A percentile compares a stretch with the other conserved stretches of the same genome.
These are phyloP conservation scores for Coregonus sp. DNA, from an alignment of 2,797 vertebrate species.

Conservation along the genomic window DNA sequence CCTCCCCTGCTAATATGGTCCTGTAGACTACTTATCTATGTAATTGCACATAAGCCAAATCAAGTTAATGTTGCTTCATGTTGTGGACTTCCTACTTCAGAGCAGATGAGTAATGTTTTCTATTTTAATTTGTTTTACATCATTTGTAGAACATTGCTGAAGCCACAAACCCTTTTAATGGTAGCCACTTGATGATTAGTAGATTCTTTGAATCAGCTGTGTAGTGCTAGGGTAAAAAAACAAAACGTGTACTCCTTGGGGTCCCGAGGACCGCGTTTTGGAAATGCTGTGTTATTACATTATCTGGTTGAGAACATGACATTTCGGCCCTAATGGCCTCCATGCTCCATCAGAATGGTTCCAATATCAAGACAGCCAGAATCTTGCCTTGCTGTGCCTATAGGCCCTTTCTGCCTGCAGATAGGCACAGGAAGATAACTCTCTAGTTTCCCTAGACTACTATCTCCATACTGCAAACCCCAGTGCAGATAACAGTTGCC, in stretches of 20 bases:
- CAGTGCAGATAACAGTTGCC: neutral
- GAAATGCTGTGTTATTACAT: no score
- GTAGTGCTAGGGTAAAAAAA: no score
- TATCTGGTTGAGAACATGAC: no score
- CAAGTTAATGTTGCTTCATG: neutral
- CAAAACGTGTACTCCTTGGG: no score
- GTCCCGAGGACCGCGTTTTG: no score
- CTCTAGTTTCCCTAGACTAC: neutral
- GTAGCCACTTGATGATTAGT: neutral
- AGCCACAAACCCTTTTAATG: neutral
- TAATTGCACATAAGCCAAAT: slow-evolving; percentile 53
- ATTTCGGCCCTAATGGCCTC: no score
- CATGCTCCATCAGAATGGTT: no score
- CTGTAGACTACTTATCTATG: slow-evolving; percentile 21
- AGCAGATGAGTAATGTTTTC: neutral
- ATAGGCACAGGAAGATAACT: neutral
- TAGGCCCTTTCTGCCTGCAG: neutral
- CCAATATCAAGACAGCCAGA: no score
- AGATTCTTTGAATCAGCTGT: no score
- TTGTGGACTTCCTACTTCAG: neutral
- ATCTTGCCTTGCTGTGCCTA: no score
- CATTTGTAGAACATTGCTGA: neutral
- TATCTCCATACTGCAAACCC: neutral
- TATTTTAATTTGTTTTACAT: neutral
- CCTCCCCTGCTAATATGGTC: slow-evolving; percentile 43